Evolutionary conservation across 2,113 vertebrate genomes (phyloP).

Genomic region (Pseudonaja textilis): DNA sequence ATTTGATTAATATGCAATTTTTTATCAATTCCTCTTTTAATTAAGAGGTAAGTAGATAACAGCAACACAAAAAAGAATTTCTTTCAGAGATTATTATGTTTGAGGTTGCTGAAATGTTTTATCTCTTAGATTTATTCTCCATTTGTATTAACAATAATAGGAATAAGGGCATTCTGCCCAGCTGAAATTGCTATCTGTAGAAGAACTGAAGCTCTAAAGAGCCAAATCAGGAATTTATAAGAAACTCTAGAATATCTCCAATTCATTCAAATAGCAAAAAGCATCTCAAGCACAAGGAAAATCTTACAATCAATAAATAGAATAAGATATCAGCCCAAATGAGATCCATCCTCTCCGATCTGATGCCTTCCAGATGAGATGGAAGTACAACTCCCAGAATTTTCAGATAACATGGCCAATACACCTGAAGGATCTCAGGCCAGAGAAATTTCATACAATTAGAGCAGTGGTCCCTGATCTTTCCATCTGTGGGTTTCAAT

Average conservation of each 20-base stretch:
- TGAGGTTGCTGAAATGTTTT: not conserved
- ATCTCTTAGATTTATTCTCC: not conserved
- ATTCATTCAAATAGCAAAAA: not conserved
- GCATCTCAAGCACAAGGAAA: not conserved
- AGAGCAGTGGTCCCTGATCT: not conserved
- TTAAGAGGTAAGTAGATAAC: not conserved
- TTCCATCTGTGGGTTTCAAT: too few relatives aligned
- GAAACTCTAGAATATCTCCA: not conserved
- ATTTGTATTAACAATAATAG: not conserved
- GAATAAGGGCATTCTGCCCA: not conserved
- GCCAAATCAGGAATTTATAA: not conserved
- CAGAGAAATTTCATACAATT: not conserved
- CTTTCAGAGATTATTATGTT: not conserved
- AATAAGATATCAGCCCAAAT: not conserved
- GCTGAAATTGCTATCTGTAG: not conserved
- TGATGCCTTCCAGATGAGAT: not conserved
- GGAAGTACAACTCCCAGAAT: not conserved
- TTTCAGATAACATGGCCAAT: not conserved
- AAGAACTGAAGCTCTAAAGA: not conserved
- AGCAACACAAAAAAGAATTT: not conserved
- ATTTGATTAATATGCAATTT: not conserved
- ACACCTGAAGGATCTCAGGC: not conserved
- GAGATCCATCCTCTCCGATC: not conserved
- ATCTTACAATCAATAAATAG: not conserved
- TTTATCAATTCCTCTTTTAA: conserved; percentile 10